phyloP scores from a whole-genome alignment of 2,113 vertebrate genomes.

The Centropus unirufus region DNA sequence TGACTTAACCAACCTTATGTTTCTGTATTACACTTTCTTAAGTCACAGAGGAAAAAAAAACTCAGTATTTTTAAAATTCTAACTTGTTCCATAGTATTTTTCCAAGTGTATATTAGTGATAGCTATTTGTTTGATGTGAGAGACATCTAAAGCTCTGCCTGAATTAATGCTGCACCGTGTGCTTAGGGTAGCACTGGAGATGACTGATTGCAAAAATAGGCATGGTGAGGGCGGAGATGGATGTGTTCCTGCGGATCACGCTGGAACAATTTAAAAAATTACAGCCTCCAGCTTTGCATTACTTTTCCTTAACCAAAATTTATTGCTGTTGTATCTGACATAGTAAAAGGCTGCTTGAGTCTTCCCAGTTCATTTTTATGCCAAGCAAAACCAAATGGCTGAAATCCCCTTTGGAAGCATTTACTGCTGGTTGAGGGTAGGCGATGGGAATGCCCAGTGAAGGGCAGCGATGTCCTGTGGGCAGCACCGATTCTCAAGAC shows the following conservation, averaged over 20 bases:
- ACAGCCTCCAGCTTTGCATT: slow-evolving; percentile 13
- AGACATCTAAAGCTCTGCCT: slow-evolving; percentile 16
- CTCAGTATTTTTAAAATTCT: not conserved
- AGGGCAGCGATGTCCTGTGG: not conserved
- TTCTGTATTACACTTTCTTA: not conserved
- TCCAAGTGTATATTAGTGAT: not conserved
- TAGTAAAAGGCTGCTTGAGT: not conserved
- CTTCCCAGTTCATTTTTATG: not conserved
- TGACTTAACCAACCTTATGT: not conserved
- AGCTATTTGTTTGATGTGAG: not conserved
- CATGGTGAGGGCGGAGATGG: not conserved
- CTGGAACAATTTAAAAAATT: not conserved
- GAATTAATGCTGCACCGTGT: not conserved
- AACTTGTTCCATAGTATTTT: slow-evolving; percentile 2
- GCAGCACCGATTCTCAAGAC: not conserved
- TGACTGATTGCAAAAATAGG: slow-evolving; percentile 42
- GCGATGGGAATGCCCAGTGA: not conserved
- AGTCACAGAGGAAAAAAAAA: not conserved
- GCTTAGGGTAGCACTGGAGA: not conserved
- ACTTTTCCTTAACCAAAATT: not conserved
- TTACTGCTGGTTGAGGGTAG: not conserved
- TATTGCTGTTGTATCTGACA: not conserved
- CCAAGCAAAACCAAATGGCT: slow-evolving; percentile 12
- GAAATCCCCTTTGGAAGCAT: not conserved
- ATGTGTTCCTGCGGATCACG: not conserved